These are phyloP conservation scores for Tyrophagus putrescentiae DNA, from an alignment of 1,140 invertebrate genomes.

Conservation along the genomic window DNA sequence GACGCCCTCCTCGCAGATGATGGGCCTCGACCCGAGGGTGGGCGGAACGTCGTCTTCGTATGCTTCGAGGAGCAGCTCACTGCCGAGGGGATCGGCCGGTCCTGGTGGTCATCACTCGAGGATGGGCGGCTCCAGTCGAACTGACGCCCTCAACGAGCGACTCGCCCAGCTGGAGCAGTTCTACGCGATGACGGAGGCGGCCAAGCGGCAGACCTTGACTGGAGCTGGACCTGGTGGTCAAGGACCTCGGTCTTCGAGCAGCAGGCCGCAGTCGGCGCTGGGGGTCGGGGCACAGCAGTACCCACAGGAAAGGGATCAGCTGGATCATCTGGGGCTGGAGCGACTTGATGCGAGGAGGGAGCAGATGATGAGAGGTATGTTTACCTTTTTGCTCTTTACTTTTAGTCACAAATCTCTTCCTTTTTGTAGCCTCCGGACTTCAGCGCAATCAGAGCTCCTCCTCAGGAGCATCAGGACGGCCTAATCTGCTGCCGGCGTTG, in stretches of 20 bases:
- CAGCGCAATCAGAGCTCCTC: no score
- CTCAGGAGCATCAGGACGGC: no score
- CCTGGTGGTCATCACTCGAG: constrained; percentile 21
- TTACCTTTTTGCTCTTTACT: no score
- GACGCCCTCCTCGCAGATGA: neutral
- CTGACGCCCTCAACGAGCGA: constrained; percentile 25
- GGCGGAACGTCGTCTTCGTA: constrained; percentile 30
- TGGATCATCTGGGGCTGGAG: no score
- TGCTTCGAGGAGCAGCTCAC: constrained; percentile 32
- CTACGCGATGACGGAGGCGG: constrained; percentile 54
- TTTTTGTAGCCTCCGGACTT: no score
- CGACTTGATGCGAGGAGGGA: no score
- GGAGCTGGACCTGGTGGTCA: no score
- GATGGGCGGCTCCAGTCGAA: constrained; percentile 19
- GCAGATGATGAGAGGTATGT: no score
- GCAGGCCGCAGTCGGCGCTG: constrained; percentile 3
- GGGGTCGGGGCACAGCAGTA: no score
- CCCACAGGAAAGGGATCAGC: no score
- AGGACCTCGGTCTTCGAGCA: constrained; percentile 16
- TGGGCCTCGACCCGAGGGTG: constrained; percentile 31
- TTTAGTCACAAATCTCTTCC: no score
- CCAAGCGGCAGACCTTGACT: constrained; percentile 62
- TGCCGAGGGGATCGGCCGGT: constrained; percentile 27
- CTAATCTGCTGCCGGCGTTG: no score
- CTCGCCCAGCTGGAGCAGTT: constrained; percentile 25